Base-by-base conservation (phyloP, 1,140 invertebrate species). In the Scaptodrosophila lebanonensis region DNA sequence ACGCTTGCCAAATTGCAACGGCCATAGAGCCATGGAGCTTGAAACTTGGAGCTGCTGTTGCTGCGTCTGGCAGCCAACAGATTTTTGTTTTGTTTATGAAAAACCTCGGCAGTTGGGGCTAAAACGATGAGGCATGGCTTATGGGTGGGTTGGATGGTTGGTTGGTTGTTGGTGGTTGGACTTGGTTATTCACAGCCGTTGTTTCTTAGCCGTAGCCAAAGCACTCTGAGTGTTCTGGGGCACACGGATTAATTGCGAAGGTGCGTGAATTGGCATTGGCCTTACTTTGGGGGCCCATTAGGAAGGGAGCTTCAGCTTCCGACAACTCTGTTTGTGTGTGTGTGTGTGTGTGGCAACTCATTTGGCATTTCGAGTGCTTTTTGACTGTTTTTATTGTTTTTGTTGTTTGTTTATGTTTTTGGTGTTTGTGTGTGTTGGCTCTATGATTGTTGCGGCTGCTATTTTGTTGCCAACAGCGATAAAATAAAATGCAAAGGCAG, bases 281-380 rank as follows among this genome's bases (percentile, higher is more conserved):
- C 25, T 16, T 43, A 11, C 25, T 18, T 36, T 62, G 52, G 36
- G 22, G 39, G 53, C 44, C 59, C 59, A 62, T 62, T 62, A 62
- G 53, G 59, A 15, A 13, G 12, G 30, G 33, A 8, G 33, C 29
- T 39, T 16, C 49, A 65, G 57, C 62, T 57, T 66, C 45, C 39
- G 61, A 61, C 62, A 66, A 57, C n/a, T n/a, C n/a, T n/a, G n/a
- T n/a, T n/a, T n/a, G 20, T 32, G 38, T 13, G 22, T 25, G 33
- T 17, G 17, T 35, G 52, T 32, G 40, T 52, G 44, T 57, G 61
- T 61, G 44, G 57, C 29, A 76, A 71, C 73, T 79, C 73, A 79
- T 79, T 79, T 79, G 73, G 73, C 75, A 79, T 79, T 79, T 79
- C 75, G 73, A 79, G 68, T 79, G 73, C 73, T 79, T 82, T 79